Evolutionary conservation across 2,113 vertebrate species (phyloP).

Genomic region (Cyanistes caeruleus): DNA sequence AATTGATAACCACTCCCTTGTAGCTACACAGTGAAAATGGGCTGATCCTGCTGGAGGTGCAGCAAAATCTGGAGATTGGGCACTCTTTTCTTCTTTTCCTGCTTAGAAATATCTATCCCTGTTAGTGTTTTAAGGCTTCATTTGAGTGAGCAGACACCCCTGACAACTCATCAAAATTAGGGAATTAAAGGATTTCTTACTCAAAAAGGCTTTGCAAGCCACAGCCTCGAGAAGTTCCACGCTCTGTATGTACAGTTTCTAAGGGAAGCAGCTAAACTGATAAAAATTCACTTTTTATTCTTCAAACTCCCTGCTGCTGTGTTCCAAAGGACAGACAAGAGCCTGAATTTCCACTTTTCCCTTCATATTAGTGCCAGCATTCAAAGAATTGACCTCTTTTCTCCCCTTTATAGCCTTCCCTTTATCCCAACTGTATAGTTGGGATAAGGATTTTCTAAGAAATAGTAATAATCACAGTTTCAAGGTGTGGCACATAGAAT

Average conservation of each 20-base stretch:
- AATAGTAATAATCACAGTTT: background rate
- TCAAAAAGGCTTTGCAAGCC: background rate
- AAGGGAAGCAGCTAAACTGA: background rate
- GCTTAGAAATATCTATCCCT: background rate
- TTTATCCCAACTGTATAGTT: accelerated
- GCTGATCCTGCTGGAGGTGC: background rate
- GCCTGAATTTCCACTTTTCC: background rate
- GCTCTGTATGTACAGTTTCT: background rate
- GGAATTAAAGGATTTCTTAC: background rate
- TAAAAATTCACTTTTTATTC: background rate
- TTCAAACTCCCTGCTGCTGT: background rate
- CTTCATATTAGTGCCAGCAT: background rate
- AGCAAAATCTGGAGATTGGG: background rate
- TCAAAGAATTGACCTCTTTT: background rate
- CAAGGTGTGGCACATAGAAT: background rate
- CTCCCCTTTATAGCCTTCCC: background rate
- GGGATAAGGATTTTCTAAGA: background rate
- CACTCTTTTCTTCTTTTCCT: background rate
- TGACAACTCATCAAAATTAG: background rate
- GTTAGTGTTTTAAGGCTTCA: background rate
- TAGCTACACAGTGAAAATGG: background rate
- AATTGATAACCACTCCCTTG: background rate
- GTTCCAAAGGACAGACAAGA: background rate
- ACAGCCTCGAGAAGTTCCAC: background rate
- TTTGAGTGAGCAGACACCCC: background rate